phyloP scores from a whole-genome alignment of 1,140 invertebrate genomes.

The Cherax quadricarinatus region DNA sequence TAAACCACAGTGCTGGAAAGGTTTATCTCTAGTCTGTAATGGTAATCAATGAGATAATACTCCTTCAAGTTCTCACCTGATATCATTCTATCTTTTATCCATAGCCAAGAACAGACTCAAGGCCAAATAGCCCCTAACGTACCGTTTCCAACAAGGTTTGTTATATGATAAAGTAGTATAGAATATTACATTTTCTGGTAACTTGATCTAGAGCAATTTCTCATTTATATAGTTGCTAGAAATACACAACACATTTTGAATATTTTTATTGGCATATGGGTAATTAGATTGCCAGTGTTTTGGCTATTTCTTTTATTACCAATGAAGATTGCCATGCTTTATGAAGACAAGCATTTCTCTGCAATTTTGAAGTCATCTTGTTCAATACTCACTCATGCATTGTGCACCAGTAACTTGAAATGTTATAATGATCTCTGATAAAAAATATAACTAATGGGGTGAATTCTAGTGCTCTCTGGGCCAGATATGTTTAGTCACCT shows the following conservation, averaged over 20 bases:
- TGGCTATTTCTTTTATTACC: conserved; percentile 41
- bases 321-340: conserved; percentile 51
- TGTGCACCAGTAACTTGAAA: conserved; percentile 65
- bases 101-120: conserved; percentile 72
- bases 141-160: conserved; percentile 71
- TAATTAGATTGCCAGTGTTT: conserved; percentile 64
- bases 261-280: conserved; percentile 44
- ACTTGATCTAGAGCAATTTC: conserved; percentile 53
- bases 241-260: conserved; percentile 52
- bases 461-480: neutral
- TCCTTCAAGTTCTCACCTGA: conserved; percentile 21
- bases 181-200: conserved; percentile 58
- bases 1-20: neutral
- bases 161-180: conserved; percentile 56
- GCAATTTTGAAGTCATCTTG: conserved; percentile 39
- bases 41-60: neutral
- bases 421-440: conserved; percentile 1
- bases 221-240: conserved; percentile 65
- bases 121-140: conserved; percentile 71
- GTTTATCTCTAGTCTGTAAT: neutral
- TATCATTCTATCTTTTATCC: conserved; percentile 61
- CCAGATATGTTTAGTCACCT: neutral
- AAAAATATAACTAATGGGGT: neutral
- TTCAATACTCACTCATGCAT: conserved; percentile 45
- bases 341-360: conserved; percentile 46